Base-by-base conservation (phyloP, 2,797 vertebrate species). In the Tamandua tetradactyla region DNA sequence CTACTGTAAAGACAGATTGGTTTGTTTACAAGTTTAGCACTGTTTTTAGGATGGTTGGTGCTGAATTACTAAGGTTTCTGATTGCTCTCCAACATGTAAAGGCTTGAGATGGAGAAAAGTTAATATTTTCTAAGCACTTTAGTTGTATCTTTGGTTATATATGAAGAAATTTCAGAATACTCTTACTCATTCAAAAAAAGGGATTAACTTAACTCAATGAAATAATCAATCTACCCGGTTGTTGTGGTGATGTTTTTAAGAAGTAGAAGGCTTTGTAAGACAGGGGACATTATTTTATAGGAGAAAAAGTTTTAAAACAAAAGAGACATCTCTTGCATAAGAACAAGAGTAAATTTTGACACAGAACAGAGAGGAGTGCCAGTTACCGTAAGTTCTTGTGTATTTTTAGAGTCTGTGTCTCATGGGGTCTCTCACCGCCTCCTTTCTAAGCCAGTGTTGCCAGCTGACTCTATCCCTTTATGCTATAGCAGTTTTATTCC, bases 251-350 rank as follows among this genome's bases (percentile, higher is more conserved):
- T 42, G 11, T 85, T 81, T 86, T 88, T 81, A 87, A 93, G 40
- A 76, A 14, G 44, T 61, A 95, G 84, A 30, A 94, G 55, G 79
- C 81, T 95, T 94, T 97, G 93, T 96, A 87, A 95, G 96, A 94
- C 17, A 20, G 75, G 79, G 66, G 74, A 96, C 89, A 62, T 96
- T 97, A 96, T 9, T 96, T 97, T 95, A 84, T 92, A 57, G 68
- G 32, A n/a, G 93, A 95, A 87, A 96, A 96, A 88, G 91, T 81
- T 88, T 84, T 91, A 96, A 81, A 96, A 95, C 80, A 94, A 64
- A 91, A 37, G 37, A 37, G 35, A 13, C 37, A 10, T 18, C 11
- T 75, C 62, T 82, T 75, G 32, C 17, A 11, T 55, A 42, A 92
- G n/a, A 91, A 47, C 18, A 82, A 27, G 35, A 84, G 66, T 61